Evolutionary conservation across 2,113 vertebrate species (phyloP).

Genomic region (Ariopsis seemanni): DNA sequence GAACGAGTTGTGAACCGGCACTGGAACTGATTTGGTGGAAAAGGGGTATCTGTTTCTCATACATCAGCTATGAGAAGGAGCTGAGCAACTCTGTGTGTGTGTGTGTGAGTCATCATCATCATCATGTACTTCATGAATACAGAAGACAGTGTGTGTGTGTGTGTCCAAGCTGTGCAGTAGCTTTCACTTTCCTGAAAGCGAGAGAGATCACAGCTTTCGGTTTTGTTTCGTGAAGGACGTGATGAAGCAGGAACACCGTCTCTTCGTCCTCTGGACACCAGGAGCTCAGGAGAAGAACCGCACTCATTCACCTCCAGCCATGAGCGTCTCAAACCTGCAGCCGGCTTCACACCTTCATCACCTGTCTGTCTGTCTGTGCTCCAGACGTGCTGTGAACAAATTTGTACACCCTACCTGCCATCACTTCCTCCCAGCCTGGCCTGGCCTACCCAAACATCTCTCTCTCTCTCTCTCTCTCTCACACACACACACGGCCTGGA

Average conservation of each 20-base stretch:
- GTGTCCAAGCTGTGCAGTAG: neutral
- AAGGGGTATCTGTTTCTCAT: neutral
- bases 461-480: neutral
- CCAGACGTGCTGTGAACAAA: neutral
- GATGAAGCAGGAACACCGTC: neutral
- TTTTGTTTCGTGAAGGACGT: neutral
- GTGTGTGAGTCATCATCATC: neutral
- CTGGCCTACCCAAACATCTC: neutral
- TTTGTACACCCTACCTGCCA: conserved; percentile 35
- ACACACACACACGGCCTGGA: conserved; percentile 62
- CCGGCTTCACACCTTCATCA: neutral
- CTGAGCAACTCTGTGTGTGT: neutral
- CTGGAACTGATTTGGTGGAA: too few species aligned
- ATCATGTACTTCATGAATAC: too few species aligned
- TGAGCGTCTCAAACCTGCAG: neutral
- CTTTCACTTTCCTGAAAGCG: conserved; percentile 11
- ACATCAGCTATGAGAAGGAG: neutral
- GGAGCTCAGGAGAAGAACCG: neutral
- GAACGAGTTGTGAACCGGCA: too few species aligned
- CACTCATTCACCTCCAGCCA: neutral
- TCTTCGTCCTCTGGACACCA: neutral
- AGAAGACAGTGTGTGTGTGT: neutral
- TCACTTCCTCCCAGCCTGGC: conserved; percentile 58
- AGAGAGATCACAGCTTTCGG: neutral
- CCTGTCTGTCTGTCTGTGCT: neutral